These are phyloP conservation scores for Plagodis dolabraria DNA, from an alignment of 2,888 invertebrate species.

Conservation along the genomic window DNA sequence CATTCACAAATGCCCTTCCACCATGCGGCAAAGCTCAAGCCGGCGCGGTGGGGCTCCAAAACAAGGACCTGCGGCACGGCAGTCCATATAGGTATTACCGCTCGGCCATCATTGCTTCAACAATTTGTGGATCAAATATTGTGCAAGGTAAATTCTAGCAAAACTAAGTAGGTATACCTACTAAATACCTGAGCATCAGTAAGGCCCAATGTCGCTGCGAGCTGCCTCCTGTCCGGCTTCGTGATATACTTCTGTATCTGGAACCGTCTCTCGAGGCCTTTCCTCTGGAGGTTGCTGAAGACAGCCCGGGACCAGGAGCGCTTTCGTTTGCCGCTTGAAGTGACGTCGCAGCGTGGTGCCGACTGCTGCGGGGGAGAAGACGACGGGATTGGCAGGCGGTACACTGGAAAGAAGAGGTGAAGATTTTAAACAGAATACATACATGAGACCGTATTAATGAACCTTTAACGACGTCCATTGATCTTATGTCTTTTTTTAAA, in stretches of 20 bases:
- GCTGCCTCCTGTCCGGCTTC: constrained; percentile 95
- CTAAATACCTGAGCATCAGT: constrained; percentile 94
- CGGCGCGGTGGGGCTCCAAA: no score
- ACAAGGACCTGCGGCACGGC: no score
- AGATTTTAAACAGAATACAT: not conserved
- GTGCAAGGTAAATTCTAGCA: no score
- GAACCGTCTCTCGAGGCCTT: constrained; percentile 96
- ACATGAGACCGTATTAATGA: no score
- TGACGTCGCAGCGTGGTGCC: constrained; percentile 77
- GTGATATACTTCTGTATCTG: constrained; percentile 98
- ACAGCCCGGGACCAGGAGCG: constrained; percentile 98
- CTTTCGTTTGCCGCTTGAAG: constrained; percentile 89
- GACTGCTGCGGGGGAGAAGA: constrained; percentile 68
- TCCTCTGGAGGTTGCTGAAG: constrained; percentile 97
- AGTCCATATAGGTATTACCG: no score
- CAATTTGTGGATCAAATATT: no score
- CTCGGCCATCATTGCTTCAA: no score
- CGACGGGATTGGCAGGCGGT: constrained; percentile 71
- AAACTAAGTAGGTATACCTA: not conserved
- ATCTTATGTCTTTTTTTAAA: no score
- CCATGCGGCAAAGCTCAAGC: no score
- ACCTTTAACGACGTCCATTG: no score
- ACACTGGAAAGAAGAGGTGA: constrained; percentile 57
- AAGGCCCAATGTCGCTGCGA: constrained; percentile 95
- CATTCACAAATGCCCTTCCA: no score